Conservation (phyloP, 1,140 invertebrate species). For the Aphaenogaster rudis region DNA sequence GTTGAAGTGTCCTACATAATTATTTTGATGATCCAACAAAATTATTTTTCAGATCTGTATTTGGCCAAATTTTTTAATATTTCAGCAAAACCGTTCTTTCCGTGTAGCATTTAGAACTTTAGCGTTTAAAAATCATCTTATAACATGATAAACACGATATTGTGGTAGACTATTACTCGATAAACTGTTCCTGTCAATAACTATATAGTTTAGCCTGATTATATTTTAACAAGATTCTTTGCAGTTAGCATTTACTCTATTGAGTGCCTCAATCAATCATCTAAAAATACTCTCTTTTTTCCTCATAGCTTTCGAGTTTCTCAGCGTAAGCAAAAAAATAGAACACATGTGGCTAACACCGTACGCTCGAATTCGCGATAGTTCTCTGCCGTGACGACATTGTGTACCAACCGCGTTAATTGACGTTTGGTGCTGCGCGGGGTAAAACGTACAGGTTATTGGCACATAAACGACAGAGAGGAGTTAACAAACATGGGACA, state of each 20-base stretch:
- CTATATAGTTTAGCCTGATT: background rate
- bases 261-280: conserved; percentile 4
- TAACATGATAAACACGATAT: background rate
- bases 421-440: conserved; percentile 32
- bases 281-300: background rate
- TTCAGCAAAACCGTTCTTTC: too few relatives aligned
- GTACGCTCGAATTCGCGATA: conserved; percentile 29
- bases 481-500: conserved; percentile 76
- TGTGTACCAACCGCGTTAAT: conserved; percentile 57
- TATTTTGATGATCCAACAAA: too few relatives aligned
- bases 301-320: background rate
- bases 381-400: conserved; percentile 27
- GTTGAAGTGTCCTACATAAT: too few relatives aligned
- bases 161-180: background rate
- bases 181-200: background rate
- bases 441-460: conserved; percentile 59
- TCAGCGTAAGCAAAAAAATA: background rate
- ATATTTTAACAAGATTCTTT: background rate
- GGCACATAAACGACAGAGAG: conserved; percentile 61
- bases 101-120: too few relatives aligned
- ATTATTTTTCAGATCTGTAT: too few relatives aligned
- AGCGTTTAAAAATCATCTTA: background rate
- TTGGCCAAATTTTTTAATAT: too few relatives aligned
- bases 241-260: conserved; percentile 3
- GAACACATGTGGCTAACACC: background rate